Conservation (phyloP, 2,113 vertebrate genomes). For the Lycocorax pyrrhopterus region DNA sequence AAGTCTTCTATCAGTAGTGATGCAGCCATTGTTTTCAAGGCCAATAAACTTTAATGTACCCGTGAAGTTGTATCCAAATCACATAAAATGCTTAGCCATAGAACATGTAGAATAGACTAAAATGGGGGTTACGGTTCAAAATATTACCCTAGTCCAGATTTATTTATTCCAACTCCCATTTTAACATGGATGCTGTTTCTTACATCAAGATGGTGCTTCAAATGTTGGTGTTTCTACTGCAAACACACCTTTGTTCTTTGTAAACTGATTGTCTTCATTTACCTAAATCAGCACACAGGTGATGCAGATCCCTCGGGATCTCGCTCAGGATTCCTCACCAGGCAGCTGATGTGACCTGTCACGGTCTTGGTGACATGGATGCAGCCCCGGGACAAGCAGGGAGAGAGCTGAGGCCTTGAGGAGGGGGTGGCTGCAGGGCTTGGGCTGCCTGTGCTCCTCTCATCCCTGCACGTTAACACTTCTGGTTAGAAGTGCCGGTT, state of each 20-base stretch:
- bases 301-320: neutral
- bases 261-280: neutral
- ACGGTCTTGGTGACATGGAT: accelerated
- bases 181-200: neutral
- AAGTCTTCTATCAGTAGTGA: neutral
- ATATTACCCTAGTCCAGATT: neutral
- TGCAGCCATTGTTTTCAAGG: conserved; percentile 25
- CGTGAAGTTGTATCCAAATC: conserved; percentile 46
- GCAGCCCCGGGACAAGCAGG: too few species aligned
- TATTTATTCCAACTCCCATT: neutral
- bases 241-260: neutral
- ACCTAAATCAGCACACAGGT: neutral
- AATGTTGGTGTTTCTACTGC: neutral
- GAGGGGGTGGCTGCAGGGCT: neutral
- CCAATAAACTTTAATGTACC: conserved; percentile 55
- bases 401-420: neutral
- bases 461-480: accelerated
- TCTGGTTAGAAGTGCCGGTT: accelerated
- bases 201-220: neutral
- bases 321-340: neutral
- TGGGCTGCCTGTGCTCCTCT: neutral
- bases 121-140: neutral
- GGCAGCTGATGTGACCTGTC: neutral
- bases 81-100: conserved; percentile 41
- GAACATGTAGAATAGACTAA: conserved; percentile 25